Evolutionary conservation across 2,888 invertebrate genomes (phyloP), one percentile per base, ranked within the genome.

Genomic region (Bibio marci): DNA sequence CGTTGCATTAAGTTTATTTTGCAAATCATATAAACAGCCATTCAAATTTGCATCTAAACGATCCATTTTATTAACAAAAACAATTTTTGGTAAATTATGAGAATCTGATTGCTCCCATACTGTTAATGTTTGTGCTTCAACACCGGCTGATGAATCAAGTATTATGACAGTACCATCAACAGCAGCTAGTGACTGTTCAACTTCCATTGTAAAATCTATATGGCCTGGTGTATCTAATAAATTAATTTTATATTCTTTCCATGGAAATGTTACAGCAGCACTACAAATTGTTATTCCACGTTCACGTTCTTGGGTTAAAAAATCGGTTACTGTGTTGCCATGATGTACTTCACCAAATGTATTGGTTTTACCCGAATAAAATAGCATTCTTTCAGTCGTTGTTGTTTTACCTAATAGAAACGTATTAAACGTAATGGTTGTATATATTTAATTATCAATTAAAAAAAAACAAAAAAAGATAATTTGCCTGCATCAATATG

Each of bases 41-140:
- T 64, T 56, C 15, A 78, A 70, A 54, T 78, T 68, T 0, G 86
- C 80, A 55, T 81, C 80, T 0, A 56, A 48, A 38, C 92, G 77
- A 62, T 98, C 98, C 92, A 98, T 88, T 70, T 98, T 98, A 65
- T 98, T 98, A 1, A 91, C 69, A 62, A 86, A 98, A 13, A 88
- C 67, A 2, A 97, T 64, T 14, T 85, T 71, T 0, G 98, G 95
- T 30, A 97, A 70, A 25, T 69, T 63, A 61, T 92, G 86, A 17
- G 75, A 75, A 48, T 76, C 72, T 0, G 95, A 88, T 58, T 98
- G 97, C n/a, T 77, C 70, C 91, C 95, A 98, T 0, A 98, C 97
- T 0, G 94, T 97, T 35, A 87, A 52, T 0, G 98, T 97, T 64
- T 98, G 98, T 0, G 97, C 94, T 66, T 98, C 91, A 1, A 98